Percentiles rank a stretch among this genome's conserved stretches.
Conservation (phyloP, 2,113 vertebrate species). For the Carettochelys insculpta region DNA sequence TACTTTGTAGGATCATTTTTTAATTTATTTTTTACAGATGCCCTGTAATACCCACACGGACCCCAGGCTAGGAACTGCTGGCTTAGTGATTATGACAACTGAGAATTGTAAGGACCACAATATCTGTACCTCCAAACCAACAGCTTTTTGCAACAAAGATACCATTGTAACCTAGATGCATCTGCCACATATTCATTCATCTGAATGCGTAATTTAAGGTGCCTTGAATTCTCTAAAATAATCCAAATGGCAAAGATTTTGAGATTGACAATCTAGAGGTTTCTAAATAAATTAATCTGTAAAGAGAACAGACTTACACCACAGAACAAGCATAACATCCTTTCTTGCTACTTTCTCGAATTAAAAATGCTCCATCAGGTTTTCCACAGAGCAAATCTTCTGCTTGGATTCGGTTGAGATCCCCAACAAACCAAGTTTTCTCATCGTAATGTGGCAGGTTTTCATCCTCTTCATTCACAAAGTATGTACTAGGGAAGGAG, state of each 20-base stretch:
- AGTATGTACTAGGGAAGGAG: constrained; percentile 81
- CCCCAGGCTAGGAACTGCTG: no score
- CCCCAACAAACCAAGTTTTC: constrained; percentile 96
- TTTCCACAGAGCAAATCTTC: constrained; percentile 94
- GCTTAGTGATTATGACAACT: no score
- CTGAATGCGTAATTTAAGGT: not conserved
- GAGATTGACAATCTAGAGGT: not conserved
- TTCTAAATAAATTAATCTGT: not conserved
- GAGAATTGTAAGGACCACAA: not conserved
- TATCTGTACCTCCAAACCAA: not conserved
- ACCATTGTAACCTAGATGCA: not conserved
- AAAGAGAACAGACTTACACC: constrained; percentile 86
- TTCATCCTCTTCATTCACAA: constrained; percentile 91
- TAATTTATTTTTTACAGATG: no score
- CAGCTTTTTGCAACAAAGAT: not conserved
- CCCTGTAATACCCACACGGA: no score
- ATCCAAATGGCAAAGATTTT: not conserved
- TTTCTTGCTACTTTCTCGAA: constrained; percentile 96
- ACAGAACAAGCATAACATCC: constrained; percentile 98
- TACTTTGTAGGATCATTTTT: no score
- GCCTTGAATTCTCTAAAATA: constrained; percentile 23
- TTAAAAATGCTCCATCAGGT: constrained; percentile 93
- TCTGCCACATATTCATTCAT: not conserved
- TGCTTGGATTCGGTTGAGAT: constrained; percentile 90
- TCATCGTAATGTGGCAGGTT: constrained; percentile 92